Conservation (phyloP, 2,888 invertebrate genomes). For the Bellardia bayeri region DNA sequence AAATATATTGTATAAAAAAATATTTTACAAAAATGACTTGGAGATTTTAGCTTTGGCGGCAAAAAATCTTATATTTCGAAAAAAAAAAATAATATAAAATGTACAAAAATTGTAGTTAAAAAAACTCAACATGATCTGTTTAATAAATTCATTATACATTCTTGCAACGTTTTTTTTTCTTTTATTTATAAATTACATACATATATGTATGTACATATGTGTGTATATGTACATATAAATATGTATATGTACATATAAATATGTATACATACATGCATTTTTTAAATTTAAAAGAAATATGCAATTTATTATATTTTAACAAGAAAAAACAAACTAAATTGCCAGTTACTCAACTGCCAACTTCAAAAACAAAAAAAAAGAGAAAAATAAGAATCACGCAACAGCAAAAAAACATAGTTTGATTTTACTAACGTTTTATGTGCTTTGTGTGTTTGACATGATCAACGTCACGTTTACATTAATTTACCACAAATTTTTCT, state of each 20-base stretch:
- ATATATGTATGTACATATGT: not conserved
- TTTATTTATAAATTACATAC: slow-evolving; percentile 35
- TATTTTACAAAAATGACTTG: slow-evolving; percentile 28
- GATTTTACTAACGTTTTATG: slow-evolving; percentile 23
- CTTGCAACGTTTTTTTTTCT: slow-evolving; percentile 54
- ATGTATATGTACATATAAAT: not conserved
- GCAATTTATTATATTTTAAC: too few relatives aligned
- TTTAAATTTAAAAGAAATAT: too few relatives aligned
- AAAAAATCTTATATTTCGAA: slow-evolving; percentile 46
- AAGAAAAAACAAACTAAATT: slow-evolving; percentile 28
- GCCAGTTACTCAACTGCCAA: slow-evolving; percentile 45
- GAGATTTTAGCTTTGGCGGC: slow-evolving; percentile 57
- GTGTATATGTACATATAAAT: not conserved
- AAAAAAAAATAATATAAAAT: slow-evolving; percentile 51
- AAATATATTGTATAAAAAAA: slow-evolving; percentile 29
- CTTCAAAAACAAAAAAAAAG: slow-evolving; percentile 5
- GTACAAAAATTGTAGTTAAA: slow-evolving; percentile 34
- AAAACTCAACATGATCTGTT: slow-evolving; percentile 58
- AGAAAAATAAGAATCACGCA: slow-evolving; percentile 11
- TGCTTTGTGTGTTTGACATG: slow-evolving; percentile 22
- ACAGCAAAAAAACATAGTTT: slow-evolving; percentile 6
- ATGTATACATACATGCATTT: not conserved
- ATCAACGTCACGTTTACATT: slow-evolving; percentile 35
- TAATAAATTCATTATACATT: slow-evolving; percentile 68
- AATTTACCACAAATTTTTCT: slow-evolving; percentile 38